Evolutionary conservation across 2,888 invertebrate genomes (phyloP), one percentile per base, ranked within the genome.

Genomic region (Stenoptilia bipunctidactyla): DNA sequence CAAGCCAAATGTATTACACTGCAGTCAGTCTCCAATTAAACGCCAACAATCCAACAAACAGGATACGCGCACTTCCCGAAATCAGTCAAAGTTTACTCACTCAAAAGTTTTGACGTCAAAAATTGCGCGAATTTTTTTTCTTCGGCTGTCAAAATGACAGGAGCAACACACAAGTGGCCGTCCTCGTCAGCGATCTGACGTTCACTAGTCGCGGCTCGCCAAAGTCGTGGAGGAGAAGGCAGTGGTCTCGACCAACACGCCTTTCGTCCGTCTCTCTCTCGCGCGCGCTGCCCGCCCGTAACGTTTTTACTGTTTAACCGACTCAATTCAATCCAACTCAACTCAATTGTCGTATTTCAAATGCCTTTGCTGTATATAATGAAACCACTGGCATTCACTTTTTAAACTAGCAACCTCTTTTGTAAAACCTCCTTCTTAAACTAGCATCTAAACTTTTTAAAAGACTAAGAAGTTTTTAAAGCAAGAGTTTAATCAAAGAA

Each of bases 301-400:
- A 77, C 53, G 74, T 83, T 83, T 83, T 83, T 82, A 80, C 80
- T 65, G 69, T 79, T 82, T 73, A 73, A 73, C 80, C 80, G 68
- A 80, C 80, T 82, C 82, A 80, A 83, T 80, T 79, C 77, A 82
- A 83, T 82, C 82, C 80, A 82, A 83, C 79, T 80, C 80, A 82
- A 82, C 82, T 82, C 80, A 80, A 82, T 82, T 80, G 79, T 82
- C 82, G 77, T 79, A 63, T 72, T 75, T 72, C 75, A 66, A 82
- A 73, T 72, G 75, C 80, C 82, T 82, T 80, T 64, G 62, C n/a
- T 69, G 70, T 70, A 80, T 80, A 76, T 80, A 80, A 70, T 76
- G 80, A 80, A 83, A 80, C 65, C 77, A 74, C 82, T 82, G 66
- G 57, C 67, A 75, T 67, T 71, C 9, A 9, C 25, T 5, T 25